phyloP scores from a whole-genome alignment of 1,140 invertebrate genomes.

The Eueides isabella region DNA sequence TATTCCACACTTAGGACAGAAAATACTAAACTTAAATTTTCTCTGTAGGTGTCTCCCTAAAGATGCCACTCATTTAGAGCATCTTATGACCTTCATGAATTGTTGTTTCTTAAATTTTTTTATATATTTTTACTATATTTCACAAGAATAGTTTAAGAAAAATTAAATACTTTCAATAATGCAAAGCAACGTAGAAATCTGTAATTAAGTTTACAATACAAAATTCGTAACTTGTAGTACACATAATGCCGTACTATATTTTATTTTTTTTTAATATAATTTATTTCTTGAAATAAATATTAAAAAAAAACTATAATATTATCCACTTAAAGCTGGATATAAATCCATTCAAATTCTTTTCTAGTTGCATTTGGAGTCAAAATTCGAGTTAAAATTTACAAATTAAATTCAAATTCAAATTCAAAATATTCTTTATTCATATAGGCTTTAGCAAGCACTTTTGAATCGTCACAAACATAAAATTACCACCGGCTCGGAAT shows the following conservation, averaged over 20 bases:
- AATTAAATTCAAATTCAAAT: too few relatives aligned
- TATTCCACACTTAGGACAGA: neutral
- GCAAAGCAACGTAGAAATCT: neutral
- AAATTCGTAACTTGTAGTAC: neutral
- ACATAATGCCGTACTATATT: neutral
- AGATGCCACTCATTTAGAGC: neutral
- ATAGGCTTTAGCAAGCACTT: too few relatives aligned
- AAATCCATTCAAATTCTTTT: neutral
- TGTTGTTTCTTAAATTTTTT: neutral
- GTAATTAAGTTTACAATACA: neutral
- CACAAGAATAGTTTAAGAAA: neutral
- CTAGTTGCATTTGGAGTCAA: neutral
- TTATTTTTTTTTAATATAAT: neutral
- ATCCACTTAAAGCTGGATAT: neutral
- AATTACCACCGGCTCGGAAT: too few relatives aligned
- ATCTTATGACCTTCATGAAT: neutral
- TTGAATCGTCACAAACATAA: too few relatives aligned
- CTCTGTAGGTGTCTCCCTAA: too few relatives aligned
- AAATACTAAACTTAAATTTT: too few relatives aligned
- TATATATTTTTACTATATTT: neutral
- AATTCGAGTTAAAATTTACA: too few relatives aligned
- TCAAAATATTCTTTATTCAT: too few relatives aligned
- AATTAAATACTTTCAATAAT: neutral
- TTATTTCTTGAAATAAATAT: neutral
- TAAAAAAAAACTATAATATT: neutral